Conservation (phyloP, 1,140 invertebrate species). For the Temnothorax nylanderi region DNA sequence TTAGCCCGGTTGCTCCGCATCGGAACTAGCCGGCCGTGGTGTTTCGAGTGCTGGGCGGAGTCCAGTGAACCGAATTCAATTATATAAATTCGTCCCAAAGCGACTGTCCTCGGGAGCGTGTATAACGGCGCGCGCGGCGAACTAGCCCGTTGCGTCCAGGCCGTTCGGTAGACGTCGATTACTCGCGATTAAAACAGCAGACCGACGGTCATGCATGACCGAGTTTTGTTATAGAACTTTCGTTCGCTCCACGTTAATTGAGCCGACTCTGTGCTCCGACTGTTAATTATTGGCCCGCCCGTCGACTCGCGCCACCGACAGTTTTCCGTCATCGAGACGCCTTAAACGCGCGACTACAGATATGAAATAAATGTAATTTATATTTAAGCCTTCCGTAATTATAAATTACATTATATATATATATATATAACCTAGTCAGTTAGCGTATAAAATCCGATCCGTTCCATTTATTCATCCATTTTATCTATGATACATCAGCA, state of each 20-base stretch:
- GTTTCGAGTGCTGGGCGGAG: conserved; percentile 76
- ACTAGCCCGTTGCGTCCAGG: background rate
- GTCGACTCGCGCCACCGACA: conserved; percentile 6
- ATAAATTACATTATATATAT: too few species aligned
- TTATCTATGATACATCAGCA: background rate
- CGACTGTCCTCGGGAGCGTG: conserved; percentile 71
- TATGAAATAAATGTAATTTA: background rate
- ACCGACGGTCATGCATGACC: conserved; percentile 58
- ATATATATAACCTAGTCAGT: background rate
- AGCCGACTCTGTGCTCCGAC: conserved; percentile 19
- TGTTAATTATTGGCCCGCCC: conserved; percentile 65
- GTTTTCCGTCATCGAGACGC: background rate
- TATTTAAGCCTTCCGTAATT: too few species aligned
- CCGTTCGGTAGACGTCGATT: conserved; percentile 67
- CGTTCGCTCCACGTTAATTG: conserved; percentile 62
- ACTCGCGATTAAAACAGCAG: conserved; percentile 71
- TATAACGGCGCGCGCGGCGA: conserved; percentile 64
- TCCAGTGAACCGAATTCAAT: conserved; percentile 81
- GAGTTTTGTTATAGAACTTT: conserved; percentile 69
- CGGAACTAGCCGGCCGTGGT: conserved; percentile 69
- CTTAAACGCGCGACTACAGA: background rate
- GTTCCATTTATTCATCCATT: background rate
- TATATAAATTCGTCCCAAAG: conserved; percentile 76
- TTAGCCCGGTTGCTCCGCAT: conserved; percentile 66
- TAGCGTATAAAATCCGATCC: background rate